Evolutionary conservation across 2,888 invertebrate species (phyloP).

Genomic region (Bembecia ichneumoniformis): DNA sequence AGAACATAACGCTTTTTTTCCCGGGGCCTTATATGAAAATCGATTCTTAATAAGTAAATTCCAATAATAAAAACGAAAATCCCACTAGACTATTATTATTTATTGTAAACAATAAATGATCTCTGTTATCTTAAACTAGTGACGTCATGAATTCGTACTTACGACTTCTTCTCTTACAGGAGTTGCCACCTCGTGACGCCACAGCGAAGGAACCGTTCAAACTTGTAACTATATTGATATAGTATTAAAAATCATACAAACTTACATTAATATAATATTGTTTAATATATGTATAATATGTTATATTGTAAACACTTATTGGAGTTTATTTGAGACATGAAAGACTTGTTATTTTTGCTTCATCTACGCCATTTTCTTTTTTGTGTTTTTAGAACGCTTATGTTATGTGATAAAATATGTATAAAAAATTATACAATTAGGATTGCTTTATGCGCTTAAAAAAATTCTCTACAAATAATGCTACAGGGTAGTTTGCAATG

Average conservation of each 20-base stretch:
- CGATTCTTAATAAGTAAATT: too few relatives aligned
- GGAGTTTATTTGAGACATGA: not conserved
- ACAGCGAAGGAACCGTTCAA: constrained; percentile 13
- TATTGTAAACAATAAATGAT: too few relatives aligned
- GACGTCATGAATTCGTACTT: too few relatives aligned
- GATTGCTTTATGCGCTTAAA: not conserved
- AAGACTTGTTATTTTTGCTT: not conserved
- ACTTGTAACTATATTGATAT: constrained; percentile 9
- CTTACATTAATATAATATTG: too few relatives aligned
- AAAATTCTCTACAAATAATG: too few relatives aligned
- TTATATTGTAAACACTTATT: not conserved
- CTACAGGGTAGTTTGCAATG: too few relatives aligned
- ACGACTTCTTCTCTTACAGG: constrained; percentile 13
- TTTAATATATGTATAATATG: too few relatives aligned
- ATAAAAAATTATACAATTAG: not conserved
- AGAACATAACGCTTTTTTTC: too few relatives aligned
- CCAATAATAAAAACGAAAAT: too few relatives aligned
- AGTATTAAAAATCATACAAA: constrained; percentile 8
- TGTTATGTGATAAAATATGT: not conserved
- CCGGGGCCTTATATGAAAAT: too few relatives aligned
- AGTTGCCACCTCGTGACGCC: constrained; percentile 16
- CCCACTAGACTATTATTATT: too few relatives aligned
- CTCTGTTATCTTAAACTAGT: too few relatives aligned
- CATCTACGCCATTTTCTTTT: not conserved
- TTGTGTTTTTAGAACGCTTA: not conserved